Base-by-base conservation (phyloP, 2,113 vertebrate species). In the Onychostruthus taczanowskii region DNA sequence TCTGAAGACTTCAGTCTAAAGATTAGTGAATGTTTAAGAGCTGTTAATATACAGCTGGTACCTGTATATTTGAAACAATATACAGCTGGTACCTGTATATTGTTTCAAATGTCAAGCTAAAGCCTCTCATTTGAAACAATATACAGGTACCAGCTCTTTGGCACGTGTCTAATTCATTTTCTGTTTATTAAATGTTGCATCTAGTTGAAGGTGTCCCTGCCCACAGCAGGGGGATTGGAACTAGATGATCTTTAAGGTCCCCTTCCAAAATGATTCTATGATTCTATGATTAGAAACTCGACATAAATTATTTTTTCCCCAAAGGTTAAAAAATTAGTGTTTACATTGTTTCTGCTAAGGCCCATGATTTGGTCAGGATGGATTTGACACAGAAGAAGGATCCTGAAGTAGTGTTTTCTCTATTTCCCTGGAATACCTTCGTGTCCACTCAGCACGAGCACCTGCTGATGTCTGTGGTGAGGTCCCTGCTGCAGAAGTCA, bases 151-250 rank as follows among this genome's bases (percentile, higher is more conserved):
- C 35, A 56, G 22, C 22, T 78, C 22, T 53, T 41, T 39, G 26
- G 4, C 49, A 43, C 14, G 22, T 18, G 10, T 24, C 24, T 46
- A 13, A 26, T n/a, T 66, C 0, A 24, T 43, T 63, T 46, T 33
- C 13, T 66, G 0, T 10, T 72, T 53, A 56, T 69, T 33, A 74
- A 81, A 58, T 9, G 15, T 66, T 58, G 59, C 9, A 16, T 33
- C 43, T 37, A 43, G 14, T 43, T 49, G 35, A 56, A 35, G 13
- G 21, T 41, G 30, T 26, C 24, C 28, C 74, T 63, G n/a, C 6
- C 24, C 11, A 35, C 0, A 1, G 16, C n/a, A 47, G 16, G 3
- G 19, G 1, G 3, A 1, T 12, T 64, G 26, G 17, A 35, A 37
- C 6, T 19, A 27, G 27, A 28, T 16, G 7, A 37, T 44, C 37